Percentiles rank a stretch among this genome's conserved stretches.
Conservation (phyloP, 2,888 invertebrate species). For the Micropterix aruncella region DNA sequence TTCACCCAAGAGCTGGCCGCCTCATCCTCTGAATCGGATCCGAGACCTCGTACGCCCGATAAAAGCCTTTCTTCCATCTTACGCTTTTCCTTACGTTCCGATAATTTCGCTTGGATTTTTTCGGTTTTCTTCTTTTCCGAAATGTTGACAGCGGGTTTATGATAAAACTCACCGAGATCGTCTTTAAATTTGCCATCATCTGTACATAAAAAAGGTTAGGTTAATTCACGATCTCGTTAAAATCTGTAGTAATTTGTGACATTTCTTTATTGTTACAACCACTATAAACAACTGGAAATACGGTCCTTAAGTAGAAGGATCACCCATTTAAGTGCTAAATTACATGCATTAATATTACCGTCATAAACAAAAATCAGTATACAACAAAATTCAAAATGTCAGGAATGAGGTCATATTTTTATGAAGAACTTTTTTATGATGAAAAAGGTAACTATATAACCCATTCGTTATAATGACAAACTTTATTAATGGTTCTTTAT, state of each 20-base stretch:
- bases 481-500: no score
- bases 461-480: no score
- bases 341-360: background rate
- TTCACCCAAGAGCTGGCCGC: constrained; percentile 73
- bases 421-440: no score
- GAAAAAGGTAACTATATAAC: no score
- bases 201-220: constrained; percentile 15
- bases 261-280: no score
- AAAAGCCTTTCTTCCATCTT: constrained; percentile 51
- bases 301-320: no score
- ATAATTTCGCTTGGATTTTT: constrained; percentile 68
- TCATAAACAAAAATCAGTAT: no score
- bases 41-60: constrained; percentile 13
- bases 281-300: no score
- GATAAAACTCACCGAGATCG: constrained; percentile 68
- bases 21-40: constrained; percentile 52
- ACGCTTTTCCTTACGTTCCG: constrained; percentile 65
- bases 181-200: constrained; percentile 38
- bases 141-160: constrained; percentile 70
- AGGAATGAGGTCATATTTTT: no score
- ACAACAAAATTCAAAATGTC: no score
- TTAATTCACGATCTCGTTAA: no score
- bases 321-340: background rate
- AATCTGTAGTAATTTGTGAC: no score
- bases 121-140: constrained; percentile 61